Evolutionary conservation across 2,888 invertebrate species (phyloP), one percentile per base, ranked within the genome.

Genomic region (Dicranocentrus wangi): DNA sequence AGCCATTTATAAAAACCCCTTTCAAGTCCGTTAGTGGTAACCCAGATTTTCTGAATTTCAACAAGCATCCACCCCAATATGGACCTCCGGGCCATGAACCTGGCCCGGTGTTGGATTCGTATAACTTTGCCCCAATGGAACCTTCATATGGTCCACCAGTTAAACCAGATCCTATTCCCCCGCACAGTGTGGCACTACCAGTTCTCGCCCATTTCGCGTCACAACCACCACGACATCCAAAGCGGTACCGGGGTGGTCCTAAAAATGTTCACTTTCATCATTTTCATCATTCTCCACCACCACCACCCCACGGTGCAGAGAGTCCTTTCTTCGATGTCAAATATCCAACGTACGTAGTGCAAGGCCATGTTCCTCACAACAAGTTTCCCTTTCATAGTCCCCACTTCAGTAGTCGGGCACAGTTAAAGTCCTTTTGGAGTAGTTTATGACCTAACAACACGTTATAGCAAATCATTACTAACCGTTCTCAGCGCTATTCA

Each of bases 141-240:
- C 55, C 68, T 19, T 72, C 72, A 39, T 68, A 60, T 17, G 79
- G 68, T 23, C 66, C 77, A 17, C 82, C 82, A 39, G 10, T 82
- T 8, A 77, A 77, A 42, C 66, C 72, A 39, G 76, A 71, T 27
- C 61, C 60, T 8, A 70, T 77, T 0, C 61, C 77, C 27, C 77
- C 77, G 2, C 71, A 71, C 25, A 65, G 78, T 15, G 71, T 65
- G 1, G 78, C 82, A 8, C 58, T 84, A 21, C 84, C 84, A 60
- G 80, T 84, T 0, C 25, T 84, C 8, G 82, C 84, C 2, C 84
- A 84, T 21, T 78, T 84, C 23, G 42, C 73, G 1, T 25, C 77
- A 58, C 68, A 39, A 27, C 77, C 19, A 42, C 78, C 28, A 7
- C 76, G 17, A n/a, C 61, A 21, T 32, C 61, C 65, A 23, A 51